Evolutionary conservation across 92 coral and sea anemone genomes (phyloP).

Genomic region (Epizoanthus rinbou): DNA sequence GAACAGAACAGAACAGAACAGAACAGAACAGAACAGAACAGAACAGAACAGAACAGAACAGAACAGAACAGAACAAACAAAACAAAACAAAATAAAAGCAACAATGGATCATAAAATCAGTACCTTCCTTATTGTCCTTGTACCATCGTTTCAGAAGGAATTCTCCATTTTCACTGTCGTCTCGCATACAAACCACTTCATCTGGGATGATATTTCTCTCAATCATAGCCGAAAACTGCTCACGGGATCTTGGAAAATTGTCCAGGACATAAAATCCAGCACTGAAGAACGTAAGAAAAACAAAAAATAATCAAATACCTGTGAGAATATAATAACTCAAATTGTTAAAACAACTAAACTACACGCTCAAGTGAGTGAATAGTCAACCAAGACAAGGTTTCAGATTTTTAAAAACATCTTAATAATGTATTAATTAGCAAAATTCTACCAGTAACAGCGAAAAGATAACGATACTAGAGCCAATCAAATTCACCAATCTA

Average conservation of each 20-base stretch:
- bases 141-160: constrained; percentile 90
- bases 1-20: too few species aligned
- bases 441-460: too few species aligned
- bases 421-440: too few species aligned
- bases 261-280: constrained; percentile 89
- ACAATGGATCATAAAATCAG: neutral
- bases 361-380: too few species aligned
- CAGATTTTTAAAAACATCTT: too few species aligned
- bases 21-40: too few species aligned
- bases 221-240: constrained; percentile 92
- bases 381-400: too few species aligned
- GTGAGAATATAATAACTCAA: neutral
- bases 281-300: constrained; percentile 41
- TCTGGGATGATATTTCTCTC: constrained; percentile 89
- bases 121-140: constrained; percentile 79
- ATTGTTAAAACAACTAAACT: too few species aligned
- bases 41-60: too few species aligned
- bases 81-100: neutral
- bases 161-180: constrained; percentile 90
- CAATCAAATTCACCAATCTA: neutral
- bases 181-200: constrained; percentile 78
- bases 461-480: neutral
- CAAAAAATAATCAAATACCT: neutral
- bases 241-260: constrained; percentile 90
- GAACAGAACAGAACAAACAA: neutral